A percentile compares a stretch with the other conserved stretches of the same genome.
phyloP scores from a whole-genome alignment of 2,888 invertebrate genomes.

The Hipparchia sbordonii region DNA sequence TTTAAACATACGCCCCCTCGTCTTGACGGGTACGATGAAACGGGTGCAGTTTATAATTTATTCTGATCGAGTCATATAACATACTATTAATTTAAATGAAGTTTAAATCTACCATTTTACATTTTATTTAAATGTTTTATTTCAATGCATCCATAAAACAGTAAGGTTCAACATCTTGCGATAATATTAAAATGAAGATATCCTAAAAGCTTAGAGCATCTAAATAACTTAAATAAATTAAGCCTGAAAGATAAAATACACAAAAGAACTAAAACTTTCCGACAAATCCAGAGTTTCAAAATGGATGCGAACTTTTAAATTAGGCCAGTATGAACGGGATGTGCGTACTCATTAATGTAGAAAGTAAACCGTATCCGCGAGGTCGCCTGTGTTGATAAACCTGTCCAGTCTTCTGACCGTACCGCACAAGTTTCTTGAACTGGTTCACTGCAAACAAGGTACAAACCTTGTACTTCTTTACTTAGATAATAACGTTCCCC shows the following conservation, averaged over 20 bases:
- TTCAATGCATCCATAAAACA: neutral
- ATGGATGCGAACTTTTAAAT: slow-evolving; percentile 23
- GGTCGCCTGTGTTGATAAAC: slow-evolving; percentile 73
- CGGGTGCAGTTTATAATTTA: slow-evolving; percentile 11
- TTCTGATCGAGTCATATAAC: slow-evolving; percentile 12
- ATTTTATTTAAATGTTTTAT: neutral
- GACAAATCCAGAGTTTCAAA: neutral
- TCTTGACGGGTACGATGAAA: slow-evolving; percentile 25
- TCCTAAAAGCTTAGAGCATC: neutral
- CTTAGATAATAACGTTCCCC: slow-evolving; percentile 56
- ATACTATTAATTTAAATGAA: slow-evolving; percentile 10
- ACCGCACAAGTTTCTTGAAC: slow-evolving; percentile 68
- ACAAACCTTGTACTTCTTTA: slow-evolving; percentile 53
- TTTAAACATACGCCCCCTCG: slow-evolving; percentile 35
- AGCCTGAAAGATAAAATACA: too few species aligned
- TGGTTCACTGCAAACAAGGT: slow-evolving; percentile 64
- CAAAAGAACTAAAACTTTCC: neutral
- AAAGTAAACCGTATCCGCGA: slow-evolving; percentile 80
- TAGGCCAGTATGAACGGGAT: slow-evolving; percentile 56
- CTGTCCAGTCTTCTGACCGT: slow-evolving; percentile 57
- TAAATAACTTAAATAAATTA: too few species aligned
- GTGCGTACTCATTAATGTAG: slow-evolving; percentile 70
- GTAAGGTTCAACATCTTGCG: too few species aligned
- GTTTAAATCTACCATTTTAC: neutral
- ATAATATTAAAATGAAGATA: neutral